Conservation (phyloP, 30 jellyfish, hydroid and myxozoan genomes). For the Sanderia malayensis region DNA sequence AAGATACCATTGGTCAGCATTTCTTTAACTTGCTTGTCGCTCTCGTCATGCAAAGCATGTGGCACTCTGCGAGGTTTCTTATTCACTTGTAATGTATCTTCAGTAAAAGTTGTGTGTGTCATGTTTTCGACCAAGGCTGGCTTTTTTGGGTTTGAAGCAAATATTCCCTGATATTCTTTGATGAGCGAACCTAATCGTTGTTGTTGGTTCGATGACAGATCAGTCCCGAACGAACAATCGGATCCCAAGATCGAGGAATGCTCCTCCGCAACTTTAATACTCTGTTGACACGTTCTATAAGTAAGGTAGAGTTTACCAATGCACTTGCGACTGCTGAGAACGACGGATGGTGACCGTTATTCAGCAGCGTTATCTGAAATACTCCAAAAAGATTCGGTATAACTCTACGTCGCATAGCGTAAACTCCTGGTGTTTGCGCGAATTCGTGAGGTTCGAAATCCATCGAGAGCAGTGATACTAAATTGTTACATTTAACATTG, state of each 20-base stretch:
- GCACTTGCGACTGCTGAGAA: background rate
- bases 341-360: background rate
- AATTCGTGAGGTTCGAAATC: conserved; percentile 12
- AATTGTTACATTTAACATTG: conserved; percentile 10
- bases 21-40: conserved; percentile 1
- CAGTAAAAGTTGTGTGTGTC: conserved; percentile 20
- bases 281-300: background rate
- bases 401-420: conserved; percentile 19
- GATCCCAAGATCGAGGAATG: no score
- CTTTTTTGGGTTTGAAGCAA: conserved; percentile 38
- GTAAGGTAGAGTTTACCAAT: background rate
- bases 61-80: conserved; percentile 28
- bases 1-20: conserved; percentile 22
- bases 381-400: conserved; percentile 18
- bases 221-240: conserved; percentile 11
- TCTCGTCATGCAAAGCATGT: conserved; percentile 23
- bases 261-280: no score
- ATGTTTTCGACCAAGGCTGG: conserved; percentile 23
- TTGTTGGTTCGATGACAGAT: background rate
- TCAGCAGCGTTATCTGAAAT: conserved; percentile 21
- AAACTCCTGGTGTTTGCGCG: conserved; percentile 10
- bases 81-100: conserved; percentile 8
- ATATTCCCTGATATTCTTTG: conserved; percentile 3
- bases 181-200: background rate
- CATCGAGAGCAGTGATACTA: conserved; percentile 15